phyloP scores from a whole-genome alignment of 2,888 invertebrate species.

The Leptinotarsa juncta region DNA sequence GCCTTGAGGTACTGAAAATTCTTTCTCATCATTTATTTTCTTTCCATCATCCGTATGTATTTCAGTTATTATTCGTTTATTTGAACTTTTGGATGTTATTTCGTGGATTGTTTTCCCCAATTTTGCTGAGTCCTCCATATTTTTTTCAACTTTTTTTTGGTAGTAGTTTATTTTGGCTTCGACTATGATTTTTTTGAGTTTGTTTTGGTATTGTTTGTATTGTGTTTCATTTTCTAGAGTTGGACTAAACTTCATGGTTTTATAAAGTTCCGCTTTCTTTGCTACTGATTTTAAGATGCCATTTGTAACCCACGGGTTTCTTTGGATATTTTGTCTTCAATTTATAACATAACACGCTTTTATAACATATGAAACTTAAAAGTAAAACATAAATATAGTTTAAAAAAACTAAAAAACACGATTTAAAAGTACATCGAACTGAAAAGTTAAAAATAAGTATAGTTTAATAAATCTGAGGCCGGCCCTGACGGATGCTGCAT shows the following conservation, averaged over 20 bases:
- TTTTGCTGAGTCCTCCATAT: not conserved
- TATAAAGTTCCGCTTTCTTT: slow-evolving; percentile 4
- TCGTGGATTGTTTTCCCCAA: slow-evolving; percentile 12
- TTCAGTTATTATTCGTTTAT: not conserved
- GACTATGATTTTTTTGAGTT: not conserved
- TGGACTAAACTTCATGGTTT: not conserved
- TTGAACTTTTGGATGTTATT: not conserved
- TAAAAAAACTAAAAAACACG: too few species aligned
- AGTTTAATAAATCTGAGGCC: too few species aligned
- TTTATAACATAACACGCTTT: too few species aligned
- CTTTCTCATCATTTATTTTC: not conserved
- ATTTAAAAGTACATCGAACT: too few species aligned
- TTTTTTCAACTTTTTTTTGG: not conserved
- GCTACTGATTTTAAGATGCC: not conserved
- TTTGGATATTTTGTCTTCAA: not conserved
- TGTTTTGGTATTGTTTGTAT: slow-evolving; percentile 16
- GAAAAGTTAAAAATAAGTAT: too few species aligned
- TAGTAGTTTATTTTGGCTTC: slow-evolving; percentile 4
- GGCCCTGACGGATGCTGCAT: too few species aligned
- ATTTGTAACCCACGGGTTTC: slow-evolving; percentile 21
- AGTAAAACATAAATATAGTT: too few species aligned
- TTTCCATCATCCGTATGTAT: slow-evolving; percentile 1
- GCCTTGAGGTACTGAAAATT: too few species aligned
- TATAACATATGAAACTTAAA: too few species aligned
- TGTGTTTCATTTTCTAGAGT: slow-evolving; percentile 7